Conservation (phyloP, 2,797 vertebrate species). For the Pipistrellus kuhlii region DNA sequence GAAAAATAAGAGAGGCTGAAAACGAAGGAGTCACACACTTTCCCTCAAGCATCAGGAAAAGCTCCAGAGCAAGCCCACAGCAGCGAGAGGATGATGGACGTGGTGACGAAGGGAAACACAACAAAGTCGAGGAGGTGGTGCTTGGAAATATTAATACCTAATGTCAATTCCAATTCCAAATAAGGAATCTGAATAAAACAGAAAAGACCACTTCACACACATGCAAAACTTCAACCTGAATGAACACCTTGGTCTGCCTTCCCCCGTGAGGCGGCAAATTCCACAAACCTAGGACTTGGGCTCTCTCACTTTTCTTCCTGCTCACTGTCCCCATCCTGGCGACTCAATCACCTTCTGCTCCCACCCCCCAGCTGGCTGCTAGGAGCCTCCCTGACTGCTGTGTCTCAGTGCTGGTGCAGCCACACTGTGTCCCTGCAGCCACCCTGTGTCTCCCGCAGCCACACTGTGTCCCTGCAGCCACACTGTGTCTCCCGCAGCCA, state of each 20-base stretch:
- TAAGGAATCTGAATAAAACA: background rate
- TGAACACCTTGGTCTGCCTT: background rate
- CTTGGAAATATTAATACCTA: background rate
- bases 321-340: background rate
- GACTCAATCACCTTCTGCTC: no score
- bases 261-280: background rate
- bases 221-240: background rate
- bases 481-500: no score
- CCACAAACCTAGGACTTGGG: background rate
- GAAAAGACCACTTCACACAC: background rate
- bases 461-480: no score
- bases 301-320: background rate
- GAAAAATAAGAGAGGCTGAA: background rate
- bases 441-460: no score
- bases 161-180: background rate
- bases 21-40: background rate
- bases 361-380: background rate
- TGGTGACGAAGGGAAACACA: background rate
- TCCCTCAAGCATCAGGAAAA: background rate
- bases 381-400: background rate
- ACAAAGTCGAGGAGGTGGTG: background rate
- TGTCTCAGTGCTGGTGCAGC: no score
- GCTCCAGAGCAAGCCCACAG: background rate
- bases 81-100: background rate
- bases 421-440: no score